Base-by-base conservation (phyloP, 2,797 vertebrate genomes). In the Sciurus vulgaris region DNA sequence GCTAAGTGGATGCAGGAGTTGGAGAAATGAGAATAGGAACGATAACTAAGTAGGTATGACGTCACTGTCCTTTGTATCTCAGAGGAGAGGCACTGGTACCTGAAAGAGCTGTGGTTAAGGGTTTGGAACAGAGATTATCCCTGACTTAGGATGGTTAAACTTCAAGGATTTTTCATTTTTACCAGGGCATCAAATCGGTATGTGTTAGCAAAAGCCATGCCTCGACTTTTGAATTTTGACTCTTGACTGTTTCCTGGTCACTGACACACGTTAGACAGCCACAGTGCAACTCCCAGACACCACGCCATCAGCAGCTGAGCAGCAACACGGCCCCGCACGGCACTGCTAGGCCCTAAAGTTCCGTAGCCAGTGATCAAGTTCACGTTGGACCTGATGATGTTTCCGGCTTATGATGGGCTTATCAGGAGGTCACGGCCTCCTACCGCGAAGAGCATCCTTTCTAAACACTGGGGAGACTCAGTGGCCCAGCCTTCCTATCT, bases 41-140 rank as follows among this genome's bases (percentile, higher is more conserved):
- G 89, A 73, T 44, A 89, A n/a, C 38, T 47, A n/a, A 89, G 24
- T 77, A 96, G 93, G 82, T 69, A 35, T 11, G 91, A 91, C 47
- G n/a, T n/a, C 54, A 86, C 77, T 69, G 76, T 24, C 76, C 10
- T 79, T 63, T n/a, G 30, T 35, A 33, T 18, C 63, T 74, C 9
- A 74, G 87, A 69, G 63, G 9, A 84, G 38, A 83, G 41, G 30
- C 76, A 44, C 4, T 63, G 41, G 18, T 14, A 24, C 65, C 9
- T 47, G 63, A 79, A 88, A 74, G 14, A 83, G 44, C 13, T 51
- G 20, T 33, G 44, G 41, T 33, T 73, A 61, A 54, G 30, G 59
- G 44, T 78, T 12, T 91, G 33, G n/a, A 85, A 56, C 24, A 81
- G 4, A 93, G 18, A 63, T 1, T 65, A n/a, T 9, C 22, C 22